These are phyloP conservation scores for Polypedilum vanderplanki DNA, from an alignment of 1,140 invertebrate species.

Conservation along the genomic window DNA sequence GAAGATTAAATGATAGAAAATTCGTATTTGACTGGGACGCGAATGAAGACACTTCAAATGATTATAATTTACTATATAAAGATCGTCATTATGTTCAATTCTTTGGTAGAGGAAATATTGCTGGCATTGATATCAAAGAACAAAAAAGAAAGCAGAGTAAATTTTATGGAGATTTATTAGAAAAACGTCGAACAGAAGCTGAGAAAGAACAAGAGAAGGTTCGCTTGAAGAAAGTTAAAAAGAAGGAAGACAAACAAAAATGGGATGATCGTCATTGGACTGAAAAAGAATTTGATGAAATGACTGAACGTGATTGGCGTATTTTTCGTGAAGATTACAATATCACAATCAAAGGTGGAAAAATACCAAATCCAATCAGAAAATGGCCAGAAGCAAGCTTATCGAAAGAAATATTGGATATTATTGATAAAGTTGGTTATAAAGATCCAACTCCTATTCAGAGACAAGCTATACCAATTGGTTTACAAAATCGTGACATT, in stretches of 20 bases:
- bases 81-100: constrained; percentile 95
- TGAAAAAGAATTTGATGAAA: constrained; percentile 88
- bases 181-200: constrained; percentile 88
- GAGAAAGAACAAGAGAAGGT: constrained; percentile 98
- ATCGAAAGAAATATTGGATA: constrained; percentile 85
- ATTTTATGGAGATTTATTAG: constrained; percentile 95
- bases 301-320: constrained; percentile 99
- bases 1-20: constrained; percentile 94
- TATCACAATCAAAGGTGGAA: constrained; percentile 96
- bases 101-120: constrained; percentile 94
- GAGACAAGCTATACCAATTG: constrained; percentile 97
- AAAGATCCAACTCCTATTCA: constrained; percentile 99
- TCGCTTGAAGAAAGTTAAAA: constrained; percentile 86
- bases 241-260: constrained; percentile 95
- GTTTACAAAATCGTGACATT: constrained; percentile 96
- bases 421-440: constrained; percentile 93
- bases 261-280: constrained; percentile 99
- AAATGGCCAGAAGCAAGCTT: constrained; percentile 93
- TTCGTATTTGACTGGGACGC: constrained; percentile 99
- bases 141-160: constrained; percentile 97
- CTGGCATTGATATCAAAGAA: constrained; percentile 94
- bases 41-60: constrained; percentile 93
- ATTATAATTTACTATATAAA: constrained; percentile 97
- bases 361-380: constrained; percentile 92
- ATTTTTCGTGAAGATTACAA: constrained; percentile 99